Evolutionary conservation across 2,113 vertebrate genomes (phyloP).

Genomic region (Typhlomys cinereus): DNA sequence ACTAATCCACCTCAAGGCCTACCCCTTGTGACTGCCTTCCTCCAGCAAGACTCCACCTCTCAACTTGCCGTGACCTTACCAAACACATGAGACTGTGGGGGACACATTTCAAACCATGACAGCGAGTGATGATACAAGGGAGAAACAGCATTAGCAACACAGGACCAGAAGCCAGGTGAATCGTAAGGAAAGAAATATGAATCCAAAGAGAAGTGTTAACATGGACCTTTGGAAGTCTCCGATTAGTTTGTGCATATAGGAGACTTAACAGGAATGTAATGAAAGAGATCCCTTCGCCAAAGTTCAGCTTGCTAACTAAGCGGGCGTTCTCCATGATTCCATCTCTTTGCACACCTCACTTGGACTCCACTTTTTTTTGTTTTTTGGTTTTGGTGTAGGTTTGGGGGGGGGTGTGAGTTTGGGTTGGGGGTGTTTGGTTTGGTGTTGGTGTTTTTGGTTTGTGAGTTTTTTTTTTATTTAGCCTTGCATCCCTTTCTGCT

Average conservation of each 20-base stretch:
- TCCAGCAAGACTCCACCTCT: too few species aligned
- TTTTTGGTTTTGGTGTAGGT: too few species aligned
- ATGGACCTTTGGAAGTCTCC: background rate
- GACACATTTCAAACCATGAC: too few species aligned
- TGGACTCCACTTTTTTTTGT: too few species aligned
- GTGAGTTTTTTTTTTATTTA: background rate
- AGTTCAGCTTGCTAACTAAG: background rate
- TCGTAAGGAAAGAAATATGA: background rate
- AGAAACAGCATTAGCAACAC: background rate
- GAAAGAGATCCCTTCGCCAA: background rate
- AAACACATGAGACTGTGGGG: too few species aligned
- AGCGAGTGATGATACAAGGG: background rate
- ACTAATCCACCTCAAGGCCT: too few species aligned
- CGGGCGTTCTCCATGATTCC: background rate
- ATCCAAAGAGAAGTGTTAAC: background rate
- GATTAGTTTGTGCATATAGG: background rate
- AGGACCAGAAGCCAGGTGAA: background rate
- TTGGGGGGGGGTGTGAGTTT: too few species aligned
- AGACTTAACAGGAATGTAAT: background rate
- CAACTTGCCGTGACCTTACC: too few species aligned
- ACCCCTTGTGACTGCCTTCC: too few species aligned
- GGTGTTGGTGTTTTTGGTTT: too few species aligned
- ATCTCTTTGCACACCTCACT: background rate
- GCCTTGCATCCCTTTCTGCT: background rate
- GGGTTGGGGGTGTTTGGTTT: too few species aligned